Evolutionary conservation across 2,888 invertebrate genomes (phyloP), one percentile per base, ranked within the genome.

Genomic region (Stenodema calcarata): DNA sequence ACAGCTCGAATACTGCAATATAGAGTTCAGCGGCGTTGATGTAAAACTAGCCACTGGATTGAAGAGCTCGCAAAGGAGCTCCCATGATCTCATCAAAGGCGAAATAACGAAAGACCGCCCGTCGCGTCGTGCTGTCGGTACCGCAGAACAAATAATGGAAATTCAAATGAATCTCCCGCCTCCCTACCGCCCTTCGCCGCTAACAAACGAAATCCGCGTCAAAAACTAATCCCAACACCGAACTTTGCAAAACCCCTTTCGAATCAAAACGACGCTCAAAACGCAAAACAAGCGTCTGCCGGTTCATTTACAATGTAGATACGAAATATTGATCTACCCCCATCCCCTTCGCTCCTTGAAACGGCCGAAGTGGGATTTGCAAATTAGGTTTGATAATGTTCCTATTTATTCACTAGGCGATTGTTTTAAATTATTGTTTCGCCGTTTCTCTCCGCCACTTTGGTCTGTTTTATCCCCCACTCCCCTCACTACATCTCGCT

Each of bases 341-440:
- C 42, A 44, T 27, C 78, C 14, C 11, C 44, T 27, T 14, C n/a
- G n/a, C 69, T 18, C 16, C 50, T 62, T 35, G 82, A 82, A 82
- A 35, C 69, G 44, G 70, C 82, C 82, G 69, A 82, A 82, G 82
- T 82, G 80, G 86, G 80, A 86, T 86, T 86, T 86, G 86, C 86
- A 86, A 86, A 86, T 86, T 86, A 80, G 86, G 86, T 86, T 86
- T 86, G 86, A 86, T 86, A 86, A 86, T 86, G 86, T 86, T 86
- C 50, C 79, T 86, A 86, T 86, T 86, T 86, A 86, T 86, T 86
- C 86, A 79, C 54, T 86, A 79, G 80, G 84, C 75, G 84, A 84
- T 84, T 84, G 84, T 84, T 84, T 84, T 84, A 84, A 84, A 84
- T 84, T 84, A 84, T 84, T 84, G 84, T 84, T 81, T 81, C 78